Evolutionary conservation across 1,140 invertebrate genomes (phyloP), one percentile per base, ranked within the genome.

Genomic region (Argopecten irradians): DNA sequence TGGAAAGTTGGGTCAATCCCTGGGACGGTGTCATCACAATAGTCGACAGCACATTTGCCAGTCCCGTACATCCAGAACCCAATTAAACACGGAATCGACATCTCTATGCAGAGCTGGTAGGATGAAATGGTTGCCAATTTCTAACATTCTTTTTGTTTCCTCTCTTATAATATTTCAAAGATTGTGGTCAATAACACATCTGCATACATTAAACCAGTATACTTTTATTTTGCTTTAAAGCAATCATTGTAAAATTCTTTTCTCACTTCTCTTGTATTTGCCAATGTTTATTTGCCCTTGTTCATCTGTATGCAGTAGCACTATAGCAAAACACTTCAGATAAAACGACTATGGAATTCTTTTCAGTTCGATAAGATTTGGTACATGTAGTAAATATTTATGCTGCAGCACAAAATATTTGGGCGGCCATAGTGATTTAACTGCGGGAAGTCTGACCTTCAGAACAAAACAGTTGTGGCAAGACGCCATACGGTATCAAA

Each of bases 21-120:
- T 97, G 87, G n/a, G 88, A 91, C 14, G 96, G 97, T 36, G 97
- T 99, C 39, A 96, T 99, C 87, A 95, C 99, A 13, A 97, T 98
- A 0, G 98, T 99, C 0, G 99, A 99, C 93, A 99, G 99, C 93
- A 99, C 99, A 2, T 99, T 99, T 94, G 96, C 99, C 41, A 98
- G 98, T 22, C 97, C n/a, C 98, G 28, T 99, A 98, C 94, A 97
- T 98, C 87, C 98, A 99, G 94, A 91, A 90, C 13, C 84, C 91
- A 1, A 90, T 94, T 3, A 90, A 93, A 41, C 91, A 91, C 83
- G 99, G 99, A 13, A 98, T 98, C 0, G 98, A 99, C 95, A 96
- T 99, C 71, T 97, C 97, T 0, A 95, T 98, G 89, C 98, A 99
- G 95, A 94, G 94, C 87, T 94, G 93, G 93, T 93, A 85, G 55